phyloP scores from a whole-genome alignment of 1,140 invertebrate genomes.

The honey bee (Apis mellifera) region DNA sequence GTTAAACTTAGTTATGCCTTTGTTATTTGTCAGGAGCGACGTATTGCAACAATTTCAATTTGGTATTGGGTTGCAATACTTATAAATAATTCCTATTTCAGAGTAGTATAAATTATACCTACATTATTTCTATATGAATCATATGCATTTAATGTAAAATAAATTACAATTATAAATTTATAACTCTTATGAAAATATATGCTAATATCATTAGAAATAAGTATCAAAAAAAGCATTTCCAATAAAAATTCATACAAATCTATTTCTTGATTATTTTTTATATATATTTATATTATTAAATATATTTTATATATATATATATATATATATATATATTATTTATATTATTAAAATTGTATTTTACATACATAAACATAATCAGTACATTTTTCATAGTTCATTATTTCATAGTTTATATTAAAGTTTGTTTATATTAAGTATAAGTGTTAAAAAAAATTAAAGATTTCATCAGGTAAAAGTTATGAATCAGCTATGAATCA shows the following conservation, averaged over 20 bases:
- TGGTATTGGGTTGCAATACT: constrained; percentile 78
- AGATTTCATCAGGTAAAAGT: constrained; percentile 4
- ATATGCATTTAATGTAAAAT: constrained; percentile 40
- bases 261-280: background rate
- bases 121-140: constrained; percentile 42
- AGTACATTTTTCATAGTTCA: background rate
- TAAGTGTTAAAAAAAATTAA: background rate
- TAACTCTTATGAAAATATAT: constrained; percentile 15
- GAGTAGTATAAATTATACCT: constrained; percentile 45
- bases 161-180: constrained; percentile 45
- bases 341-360: background rate
- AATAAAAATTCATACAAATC: constrained; percentile 41
- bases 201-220: constrained; percentile 3
- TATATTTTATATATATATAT: background rate
- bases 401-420: background rate
- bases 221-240: constrained; percentile 23
- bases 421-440: background rate
- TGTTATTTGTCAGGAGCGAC: constrained; percentile 71
- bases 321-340: background rate
- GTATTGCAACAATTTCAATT: constrained; percentile 77
- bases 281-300: background rate
- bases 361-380: background rate
- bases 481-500: constrained; percentile 9
- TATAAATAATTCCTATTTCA: constrained; percentile 65
- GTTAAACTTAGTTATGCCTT: constrained; percentile 84